Evolutionary conservation across 2,888 invertebrate genomes (phyloP).

Genomic region (Melipona bicolor): DNA sequence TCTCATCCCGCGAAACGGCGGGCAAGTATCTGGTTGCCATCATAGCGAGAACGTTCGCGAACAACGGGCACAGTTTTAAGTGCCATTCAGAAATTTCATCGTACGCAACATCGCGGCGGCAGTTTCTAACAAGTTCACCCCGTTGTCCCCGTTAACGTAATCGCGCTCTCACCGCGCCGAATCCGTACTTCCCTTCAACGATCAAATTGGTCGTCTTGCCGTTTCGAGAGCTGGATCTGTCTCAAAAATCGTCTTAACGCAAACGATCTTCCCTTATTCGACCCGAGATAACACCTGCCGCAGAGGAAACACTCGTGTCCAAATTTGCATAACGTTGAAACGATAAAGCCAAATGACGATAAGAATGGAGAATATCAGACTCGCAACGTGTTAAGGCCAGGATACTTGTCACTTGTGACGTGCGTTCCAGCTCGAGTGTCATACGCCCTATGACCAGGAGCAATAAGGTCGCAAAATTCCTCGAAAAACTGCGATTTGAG

Average conservation of each 20-base stretch:
- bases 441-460: too few relatives aligned
- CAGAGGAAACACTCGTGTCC: background rate
- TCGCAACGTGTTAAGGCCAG: background rate
- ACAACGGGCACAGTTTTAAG: slow-evolving; percentile 47
- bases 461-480: too few relatives aligned
- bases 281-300: background rate
- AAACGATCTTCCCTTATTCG: background rate
- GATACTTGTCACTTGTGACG: too few relatives aligned
- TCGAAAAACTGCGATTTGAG: too few relatives aligned
- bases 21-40: slow-evolving; percentile 31
- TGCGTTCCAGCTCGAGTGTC: too few relatives aligned
- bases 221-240: background rate
- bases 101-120: slow-evolving; percentile 21
- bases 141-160: slow-evolving; percentile 44
- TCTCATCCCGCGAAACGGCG: slow-evolving; percentile 20
- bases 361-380: background rate
- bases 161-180: slow-evolving; percentile 27
- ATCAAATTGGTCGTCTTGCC: slow-evolving; percentile 8
- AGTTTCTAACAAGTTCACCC: slow-evolving; percentile 47
- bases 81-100: slow-evolving; percentile 47
- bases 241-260: background rate
- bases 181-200: slow-evolving; percentile 4
- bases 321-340: background rate
- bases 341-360: background rate
- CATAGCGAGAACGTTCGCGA: slow-evolving; percentile 32